Evolutionary conservation across 2,888 invertebrate genomes (phyloP), one percentile per base, ranked within the genome.

Genomic region (Heliconius aoede): DNA sequence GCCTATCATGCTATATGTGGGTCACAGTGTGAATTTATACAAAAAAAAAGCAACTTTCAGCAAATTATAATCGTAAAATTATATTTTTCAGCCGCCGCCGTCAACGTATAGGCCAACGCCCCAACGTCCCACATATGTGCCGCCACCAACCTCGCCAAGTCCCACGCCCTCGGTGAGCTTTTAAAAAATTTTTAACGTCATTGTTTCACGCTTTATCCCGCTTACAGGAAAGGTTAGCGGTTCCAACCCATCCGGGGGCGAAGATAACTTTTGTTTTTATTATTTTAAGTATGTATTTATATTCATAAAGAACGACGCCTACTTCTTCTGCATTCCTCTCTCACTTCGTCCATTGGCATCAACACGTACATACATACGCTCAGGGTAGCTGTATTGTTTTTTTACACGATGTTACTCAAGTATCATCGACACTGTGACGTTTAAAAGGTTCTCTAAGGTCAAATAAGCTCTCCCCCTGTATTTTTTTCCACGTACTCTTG

Each of bases 221-320:
- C 9, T 9, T 55, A n/a, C n/a, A 51, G 51, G 97, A 98, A 98
- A 98, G 98, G 98, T 98, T 98, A 98, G 97, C 98, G 98, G 98
- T 98, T 98, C 98, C 96, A 98, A 97, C 96, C 98, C 97, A 97
- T 97, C 97, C 97, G 97, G 97, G 97, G 97, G 97, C 97, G 97
- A 13, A n/a, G 5, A 18, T 24, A 26, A 13, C 11, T 18, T 11
- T 62, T 36, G n/a, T 21, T 24, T 32, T 55, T 55, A 4, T 55
- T 55, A 3, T 55, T n/a, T 55, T n/a, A 46, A 7, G 1, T 46
- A 46, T 21, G n/a, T n/a, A n/a, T 46, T 46, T 21, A 18, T 21
- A 21, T 18, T 2, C 8, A 21, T 15, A 46, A 46, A 46, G 18
- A 46, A 46, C 40, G 40, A 4, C 40, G 40, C 15, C n/a, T n/a